Conservation (phyloP, 30 jellyfish, hydroid and myxozoan species). For the Rhopilema esculentum region DNA sequence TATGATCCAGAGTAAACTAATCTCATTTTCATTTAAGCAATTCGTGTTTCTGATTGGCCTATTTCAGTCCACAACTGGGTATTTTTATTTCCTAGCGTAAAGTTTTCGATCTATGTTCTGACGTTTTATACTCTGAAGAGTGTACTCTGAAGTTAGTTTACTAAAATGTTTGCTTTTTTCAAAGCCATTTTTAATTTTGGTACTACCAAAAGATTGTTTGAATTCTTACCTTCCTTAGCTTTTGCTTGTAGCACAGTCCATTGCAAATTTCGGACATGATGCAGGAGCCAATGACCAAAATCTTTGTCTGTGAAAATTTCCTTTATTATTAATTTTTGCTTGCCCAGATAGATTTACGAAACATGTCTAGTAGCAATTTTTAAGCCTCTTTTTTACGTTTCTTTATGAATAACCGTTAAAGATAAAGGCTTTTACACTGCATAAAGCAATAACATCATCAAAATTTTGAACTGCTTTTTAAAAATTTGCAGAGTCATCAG, state of each 20-base stretch:
- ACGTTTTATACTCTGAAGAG: neutral
- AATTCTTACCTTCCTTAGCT: constrained; percentile 16
- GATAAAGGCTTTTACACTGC: neutral
- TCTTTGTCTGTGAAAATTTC: constrained; percentile 13
- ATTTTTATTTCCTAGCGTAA: neutral
- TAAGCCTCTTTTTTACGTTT: neutral
- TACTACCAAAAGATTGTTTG: neutral
- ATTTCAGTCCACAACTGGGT: neutral
- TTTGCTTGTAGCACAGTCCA: constrained; percentile 32
- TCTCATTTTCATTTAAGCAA: neutral
- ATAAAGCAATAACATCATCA: neutral
- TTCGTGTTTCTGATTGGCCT: neutral
- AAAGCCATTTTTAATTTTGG: neutral
- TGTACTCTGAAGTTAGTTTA: neutral
- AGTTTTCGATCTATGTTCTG: neutral
- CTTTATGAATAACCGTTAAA: neutral
- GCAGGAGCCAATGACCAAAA: constrained; percentile 28
- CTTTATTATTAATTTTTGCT: neutral
- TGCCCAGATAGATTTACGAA: neutral
- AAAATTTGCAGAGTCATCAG: neutral
- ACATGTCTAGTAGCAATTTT: neutral
- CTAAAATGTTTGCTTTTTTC: neutral
- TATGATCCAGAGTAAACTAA: neutral
- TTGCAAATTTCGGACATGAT: constrained; percentile 23
- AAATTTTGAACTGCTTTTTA: neutral